These are phyloP conservation scores for Acanthosepion pharaonis DNA, from an alignment of 2,888 invertebrate genomes.

Conservation along the genomic window DNA sequence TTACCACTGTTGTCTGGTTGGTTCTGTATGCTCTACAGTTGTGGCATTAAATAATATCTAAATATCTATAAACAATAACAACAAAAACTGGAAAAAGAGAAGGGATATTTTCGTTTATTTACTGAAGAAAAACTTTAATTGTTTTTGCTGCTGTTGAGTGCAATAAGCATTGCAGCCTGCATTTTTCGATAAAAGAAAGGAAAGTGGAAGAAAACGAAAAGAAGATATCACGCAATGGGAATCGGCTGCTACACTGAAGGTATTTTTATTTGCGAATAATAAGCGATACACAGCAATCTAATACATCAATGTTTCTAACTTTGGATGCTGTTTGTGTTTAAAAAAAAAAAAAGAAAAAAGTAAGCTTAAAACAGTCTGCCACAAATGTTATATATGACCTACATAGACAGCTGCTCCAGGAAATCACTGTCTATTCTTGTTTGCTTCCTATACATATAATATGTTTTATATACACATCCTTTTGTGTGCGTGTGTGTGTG, in stretches of 20 bases:
- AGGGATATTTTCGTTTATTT: not conserved
- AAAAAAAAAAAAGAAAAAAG: not conserved
- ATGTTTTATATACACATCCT: not conserved
- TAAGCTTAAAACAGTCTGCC: not conserved
- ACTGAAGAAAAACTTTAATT: not conserved
- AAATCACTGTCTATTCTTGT: slow-evolving; percentile 33
- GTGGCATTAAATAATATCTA: too few relatives aligned
- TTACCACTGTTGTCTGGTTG: too few relatives aligned
- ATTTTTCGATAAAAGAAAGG: not conserved
- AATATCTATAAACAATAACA: too few relatives aligned
- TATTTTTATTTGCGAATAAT: slow-evolving; percentile 33
- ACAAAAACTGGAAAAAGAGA: not conserved
- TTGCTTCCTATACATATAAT: slow-evolving; percentile 1
- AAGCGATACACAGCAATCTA: not conserved
- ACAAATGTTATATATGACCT: slow-evolving; percentile 14
- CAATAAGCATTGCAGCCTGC: not conserved
- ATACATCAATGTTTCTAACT: slow-evolving; percentile 33
- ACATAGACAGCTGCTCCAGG: slow-evolving; percentile 33
- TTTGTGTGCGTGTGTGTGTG: not conserved
- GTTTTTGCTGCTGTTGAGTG: not conserved
- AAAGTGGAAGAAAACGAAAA: not conserved
- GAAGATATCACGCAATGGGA: not conserved
- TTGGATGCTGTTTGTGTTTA: not conserved
- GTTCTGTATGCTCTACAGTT: too few relatives aligned
- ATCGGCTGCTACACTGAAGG: not conserved